Evolutionary conservation across 92 coral and sea anemone genomes (phyloP), one percentile per base, ranked within the genome.

Genomic region (Epizoanthus stellaris): DNA sequence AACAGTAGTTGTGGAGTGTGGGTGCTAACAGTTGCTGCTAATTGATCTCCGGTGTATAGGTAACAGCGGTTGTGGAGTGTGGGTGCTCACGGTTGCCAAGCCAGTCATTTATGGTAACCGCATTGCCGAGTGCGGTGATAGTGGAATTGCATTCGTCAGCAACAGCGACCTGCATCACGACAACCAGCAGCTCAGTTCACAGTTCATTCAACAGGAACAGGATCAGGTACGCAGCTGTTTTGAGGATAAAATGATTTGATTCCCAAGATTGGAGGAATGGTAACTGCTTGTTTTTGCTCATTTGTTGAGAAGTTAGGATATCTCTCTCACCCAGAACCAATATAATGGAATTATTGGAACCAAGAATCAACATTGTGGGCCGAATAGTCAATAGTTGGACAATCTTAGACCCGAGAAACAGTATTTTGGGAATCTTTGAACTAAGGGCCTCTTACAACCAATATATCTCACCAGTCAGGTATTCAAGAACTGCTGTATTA

Each of bases 1-100:
- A 96, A 94, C 92, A 92, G 98, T 75, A 98, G 98, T 10, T 96
- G 98, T 89, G 98, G 98, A 13, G 93, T 96, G 16, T 96, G 98
- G 98, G 88, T 94, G 25, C 87, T 94, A 39, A 92, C 98, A 34
- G 90, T 93, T 19, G 91, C 98, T 30, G 36, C 36, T 30, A 30
- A 9, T 57, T 14, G 61, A 23, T 23, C 4, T 73, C 11, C 72
- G 57, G 49, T 42, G 4, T 17, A 8, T 86, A 96, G 98, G 93
- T 39, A 96, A 94, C 92, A 92, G 98, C 72, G 98, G 98, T 11
- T 96, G 98, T 89, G 98, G 98, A 13, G 93, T 96, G 16, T 96
- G 98, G 98, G 88, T 94, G 25, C 87, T 96, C 40, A 92, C 98
- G 20, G 90, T 93, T 19, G 91, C 98, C 57, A 92, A 95, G 73